Base-by-base conservation (phyloP, 2,888 invertebrate species). In the Lathronympha strigana region DNA sequence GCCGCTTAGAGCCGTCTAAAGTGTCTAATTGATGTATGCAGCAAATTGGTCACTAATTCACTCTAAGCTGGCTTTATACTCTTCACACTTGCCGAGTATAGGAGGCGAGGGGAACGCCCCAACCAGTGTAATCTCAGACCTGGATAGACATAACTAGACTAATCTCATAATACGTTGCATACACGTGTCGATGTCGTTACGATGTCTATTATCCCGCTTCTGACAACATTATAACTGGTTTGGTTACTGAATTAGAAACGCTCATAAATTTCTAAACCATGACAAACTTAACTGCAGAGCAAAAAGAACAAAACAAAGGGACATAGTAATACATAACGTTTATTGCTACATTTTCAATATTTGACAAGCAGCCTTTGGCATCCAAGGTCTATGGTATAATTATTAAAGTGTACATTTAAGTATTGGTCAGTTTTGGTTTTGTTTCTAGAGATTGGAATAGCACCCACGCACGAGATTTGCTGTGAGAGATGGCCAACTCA, bases 31-130 rank as follows among this genome's bases (percentile, higher is more conserved):
- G 43, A 57, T 45, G 31, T 45, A 45, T 57, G 57, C 43, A 13
- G 43, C 43, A 45, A 57, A 57, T 57, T 45, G 57, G 19, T 28
- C 57, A 57, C 57, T 57, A 57, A 57, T 57, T 57, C 45, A 57
- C 57, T 57, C 31, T 57, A 57, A 57, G 57, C 57, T 57, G n/a
- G n/a, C 8, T n/a, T 4, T 23, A 13, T 33, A n/a, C 38, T 53
- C 23, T 23, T 4, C 6, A 23, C 6, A 47, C 47, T 47, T 6
- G 5, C 47, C n/a, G 21, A 23, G 13, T 8, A 47, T 2, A 25
- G n/a, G 13, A 25, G n/a, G 13, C 13, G 13, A 45, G 45, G 1
- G 4, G 13, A 21, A 13, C 21, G 13, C 11, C 3, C 21, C 13
- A n/a, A 21, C 43, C 19, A 43, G 11, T 43, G 6, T 40, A 15